These are phyloP conservation scores for Rhynchomys soricoides DNA, from an alignment of 2,113 vertebrate genomes.

Conservation along the genomic window DNA sequence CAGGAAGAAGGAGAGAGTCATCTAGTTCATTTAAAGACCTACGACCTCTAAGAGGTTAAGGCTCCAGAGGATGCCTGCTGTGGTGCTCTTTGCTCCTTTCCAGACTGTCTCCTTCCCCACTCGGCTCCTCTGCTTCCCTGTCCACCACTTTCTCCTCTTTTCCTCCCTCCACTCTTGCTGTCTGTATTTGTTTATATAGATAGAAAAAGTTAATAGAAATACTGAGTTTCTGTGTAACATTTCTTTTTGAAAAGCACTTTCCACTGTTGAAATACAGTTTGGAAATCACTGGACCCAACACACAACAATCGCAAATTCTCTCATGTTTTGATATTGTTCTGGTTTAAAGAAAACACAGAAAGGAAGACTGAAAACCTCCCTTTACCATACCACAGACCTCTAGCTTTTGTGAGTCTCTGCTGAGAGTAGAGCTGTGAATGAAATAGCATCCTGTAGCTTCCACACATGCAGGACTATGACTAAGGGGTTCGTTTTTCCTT, in stretches of 20 bases:
- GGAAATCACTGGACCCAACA: slow-evolving; percentile 27
- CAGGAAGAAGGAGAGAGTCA: slow-evolving; percentile 14
- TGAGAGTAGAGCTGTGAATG: neutral
- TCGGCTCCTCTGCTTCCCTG: too few species aligned
- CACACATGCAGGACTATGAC: neutral
- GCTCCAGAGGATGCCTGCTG: neutral
- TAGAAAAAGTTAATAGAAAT: slow-evolving; percentile 10
- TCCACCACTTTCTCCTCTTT: too few species aligned
- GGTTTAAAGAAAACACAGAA: slow-evolving; percentile 42
- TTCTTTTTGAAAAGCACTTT: slow-evolving; percentile 36
- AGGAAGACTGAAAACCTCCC: neutral
- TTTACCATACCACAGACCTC: neutral
- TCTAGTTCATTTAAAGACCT: neutral
- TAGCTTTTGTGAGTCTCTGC: neutral
- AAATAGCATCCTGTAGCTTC: neutral
- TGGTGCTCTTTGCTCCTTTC: neutral
- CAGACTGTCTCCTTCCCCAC: neutral
- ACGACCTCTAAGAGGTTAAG: neutral
- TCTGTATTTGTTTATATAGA: neutral
- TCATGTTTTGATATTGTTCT: neutral
- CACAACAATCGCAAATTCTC: neutral
- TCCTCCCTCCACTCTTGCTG: neutral
- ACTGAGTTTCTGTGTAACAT: neutral
- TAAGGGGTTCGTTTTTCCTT: neutral
- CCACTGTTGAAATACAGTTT: slow-evolving; percentile 6